Evolutionary conservation across 1,140 invertebrate species (phyloP).

Genomic region (Bicyclus anynana): DNA sequence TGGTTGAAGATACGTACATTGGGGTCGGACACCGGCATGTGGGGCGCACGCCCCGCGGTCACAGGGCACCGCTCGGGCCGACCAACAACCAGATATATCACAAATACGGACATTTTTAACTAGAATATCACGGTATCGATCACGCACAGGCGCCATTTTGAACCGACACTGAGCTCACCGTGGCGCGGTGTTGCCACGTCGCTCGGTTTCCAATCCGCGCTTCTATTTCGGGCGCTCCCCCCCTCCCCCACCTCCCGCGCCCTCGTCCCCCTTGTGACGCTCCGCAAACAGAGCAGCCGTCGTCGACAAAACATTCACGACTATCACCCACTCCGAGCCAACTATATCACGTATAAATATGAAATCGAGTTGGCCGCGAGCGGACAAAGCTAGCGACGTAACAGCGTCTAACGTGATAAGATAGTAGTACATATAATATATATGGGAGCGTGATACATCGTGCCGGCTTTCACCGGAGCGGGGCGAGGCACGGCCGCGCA

Average conservation of each 20-base stretch:
- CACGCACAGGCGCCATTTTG: conserved; percentile 76
- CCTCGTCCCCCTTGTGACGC: conserved; percentile 32
- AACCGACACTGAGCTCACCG: conserved; percentile 67
- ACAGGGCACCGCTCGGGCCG: conserved; percentile 56
- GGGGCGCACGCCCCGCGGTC: conserved; percentile 49
- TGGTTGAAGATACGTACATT: conserved; percentile 70
- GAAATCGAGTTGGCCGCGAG: conserved; percentile 52
- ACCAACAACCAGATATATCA: conserved; percentile 66
- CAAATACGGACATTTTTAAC: conserved; percentile 66
- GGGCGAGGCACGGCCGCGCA: conserved; percentile 67
- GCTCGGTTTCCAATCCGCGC: conserved; percentile 61
- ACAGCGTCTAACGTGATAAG: conserved; percentile 54
- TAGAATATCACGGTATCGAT: conserved; percentile 71
- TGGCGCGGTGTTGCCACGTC: conserved; percentile 71
- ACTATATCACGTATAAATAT: conserved; percentile 32
- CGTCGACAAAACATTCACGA: conserved; percentile 65
- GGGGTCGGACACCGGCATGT: conserved; percentile 52
- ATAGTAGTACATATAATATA: conserved; percentile 43
- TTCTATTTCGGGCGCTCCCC: conserved; percentile 67
- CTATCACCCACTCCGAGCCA: conserved; percentile 41
- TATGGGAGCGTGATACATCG: conserved; percentile 45
- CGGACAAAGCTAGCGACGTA: conserved; percentile 35
- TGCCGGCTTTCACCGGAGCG: conserved; percentile 69
- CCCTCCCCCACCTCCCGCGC: conserved; percentile 30
- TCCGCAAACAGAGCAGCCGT: conserved; percentile 46